phyloP scores from a whole-genome alignment of 2,113 vertebrate genomes.

The Riparia riparia region DNA sequence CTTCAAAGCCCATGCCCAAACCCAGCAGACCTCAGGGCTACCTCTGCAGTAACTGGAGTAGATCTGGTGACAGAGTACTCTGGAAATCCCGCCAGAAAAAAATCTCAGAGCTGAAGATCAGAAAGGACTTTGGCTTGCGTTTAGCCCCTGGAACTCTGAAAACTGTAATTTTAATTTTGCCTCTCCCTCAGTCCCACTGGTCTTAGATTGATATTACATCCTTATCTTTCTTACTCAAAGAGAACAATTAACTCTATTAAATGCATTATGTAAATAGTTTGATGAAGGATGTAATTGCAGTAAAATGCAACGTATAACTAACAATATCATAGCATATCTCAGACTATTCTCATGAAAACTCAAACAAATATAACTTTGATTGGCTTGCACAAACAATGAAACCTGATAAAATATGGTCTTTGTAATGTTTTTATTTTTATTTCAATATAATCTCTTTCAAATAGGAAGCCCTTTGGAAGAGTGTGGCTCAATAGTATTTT shows the following conservation, averaged over 20 bases:
- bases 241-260: not conserved
- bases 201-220: not conserved
- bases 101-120: not conserved
- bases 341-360: not conserved
- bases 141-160: not conserved
- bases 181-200: not conserved
- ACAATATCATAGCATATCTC: not conserved
- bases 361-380: not conserved
- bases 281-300: not conserved
- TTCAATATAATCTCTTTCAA: not conserved
- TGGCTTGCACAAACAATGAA: not conserved
- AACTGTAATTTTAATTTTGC: not conserved
- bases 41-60: not conserved
- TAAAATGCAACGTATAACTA: not conserved
- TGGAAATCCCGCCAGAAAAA: not conserved
- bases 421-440: not conserved
- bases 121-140: constrained; percentile 9
- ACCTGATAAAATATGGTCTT: not conserved
- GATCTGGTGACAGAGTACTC: not conserved
- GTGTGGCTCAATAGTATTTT: not conserved
- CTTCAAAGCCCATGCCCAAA: not conserved
- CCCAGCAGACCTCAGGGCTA: not conserved
- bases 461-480: not conserved
- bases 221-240: not conserved
- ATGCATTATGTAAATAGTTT: not conserved